These are phyloP conservation scores for Meandrusa payeni DNA, from an alignment of 2,888 invertebrate species.

Conservation along the genomic window DNA sequence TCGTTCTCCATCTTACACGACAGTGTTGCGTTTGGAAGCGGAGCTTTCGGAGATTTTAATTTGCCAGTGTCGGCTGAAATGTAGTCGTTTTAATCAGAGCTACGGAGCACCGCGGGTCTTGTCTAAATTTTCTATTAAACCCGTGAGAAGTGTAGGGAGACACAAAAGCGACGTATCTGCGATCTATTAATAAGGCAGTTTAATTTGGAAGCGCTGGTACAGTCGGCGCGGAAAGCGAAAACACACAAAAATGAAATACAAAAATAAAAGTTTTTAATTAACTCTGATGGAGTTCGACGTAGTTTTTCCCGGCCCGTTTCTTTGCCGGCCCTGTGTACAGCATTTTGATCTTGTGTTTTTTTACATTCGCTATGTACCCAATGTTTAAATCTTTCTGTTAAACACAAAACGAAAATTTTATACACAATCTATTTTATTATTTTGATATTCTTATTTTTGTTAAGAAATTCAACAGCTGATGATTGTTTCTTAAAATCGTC, in stretches of 20 bases:
- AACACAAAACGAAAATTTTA: no score
- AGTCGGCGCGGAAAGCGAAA: conserved; percentile 32
- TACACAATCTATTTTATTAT: no score
- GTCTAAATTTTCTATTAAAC: conserved; percentile 77
- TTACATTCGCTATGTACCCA: no score
- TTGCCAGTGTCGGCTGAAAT: conserved; percentile 49
- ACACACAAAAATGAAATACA: conserved; percentile 20
- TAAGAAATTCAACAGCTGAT: no score
- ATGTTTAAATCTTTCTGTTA: no score
- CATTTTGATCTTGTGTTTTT: conserved; percentile 12
- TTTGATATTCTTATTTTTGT: no score
- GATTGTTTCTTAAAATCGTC: no score
- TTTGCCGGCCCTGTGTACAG: conserved; percentile 12
- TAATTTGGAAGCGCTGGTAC: conserved; percentile 54
- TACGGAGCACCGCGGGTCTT: conserved; percentile 48
- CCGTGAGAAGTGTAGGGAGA: conserved; percentile 57
- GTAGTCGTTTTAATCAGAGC: conserved; percentile 69
- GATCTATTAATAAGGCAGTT: conserved; percentile 77
- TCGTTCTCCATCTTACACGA: conserved; percentile 28
- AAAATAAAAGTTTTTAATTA: conserved; percentile 31
- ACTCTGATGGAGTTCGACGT: conserved; percentile 27
- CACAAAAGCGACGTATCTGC: conserved; percentile 72
- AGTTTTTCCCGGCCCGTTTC: conserved; percentile 3
- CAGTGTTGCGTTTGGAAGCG: conserved; percentile 36
- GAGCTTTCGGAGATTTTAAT: conserved; percentile 68